Base-by-base conservation (phyloP, 2,888 invertebrate species). In the Arge pagana region DNA sequence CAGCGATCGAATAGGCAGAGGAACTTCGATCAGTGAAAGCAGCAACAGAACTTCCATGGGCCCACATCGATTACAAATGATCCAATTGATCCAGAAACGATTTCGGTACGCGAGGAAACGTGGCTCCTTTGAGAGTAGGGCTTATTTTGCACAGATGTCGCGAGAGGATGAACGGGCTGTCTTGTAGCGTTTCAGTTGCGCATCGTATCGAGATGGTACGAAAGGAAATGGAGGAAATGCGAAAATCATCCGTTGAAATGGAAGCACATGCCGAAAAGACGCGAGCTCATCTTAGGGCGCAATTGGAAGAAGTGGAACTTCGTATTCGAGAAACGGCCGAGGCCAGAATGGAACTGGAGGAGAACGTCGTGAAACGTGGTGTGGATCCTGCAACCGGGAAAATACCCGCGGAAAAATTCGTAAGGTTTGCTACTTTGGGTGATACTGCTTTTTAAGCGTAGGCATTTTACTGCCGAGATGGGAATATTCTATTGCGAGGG, bases 351-450 rank as follows among this genome's bases (percentile, higher is more conserved):
- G 67, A 74, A 36, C 84, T 86, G 52, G 78, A 83, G 31, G 75
- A 80, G 48, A 77, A 78, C 10, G 81, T 86, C 0, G 77, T 82
- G 1, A 61, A 76, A 0, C 78, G 79, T 1, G 83, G 81, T 0
- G 77, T 81, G 66, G 84, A 86, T 62, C 79, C 78, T 16, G 76
- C 85, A 37, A 84, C 84, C 0, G 83, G 83, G 54, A 77, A 83
- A 56, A 84, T 86, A 49, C 83, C 85, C 0, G 84, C 84, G 0
- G 85, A 86, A 67, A 82, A 82, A 58, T 78, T 80, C 53, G 56
- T 76, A 24, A 72, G 73, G 77, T 77, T 60, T 45, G 31, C 5
- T 13, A 5, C n/a, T n/a, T n/a, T n/a, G n/a, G n/a, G n/a, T n/a
- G n/a, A n/a, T n/a, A n/a, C n/a, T n/a, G n/a, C n/a, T n/a, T n/a